Evolutionary conservation across 2,113 vertebrate genomes (phyloP).

Genomic region (Corythoichthys intestinalis): DNA sequence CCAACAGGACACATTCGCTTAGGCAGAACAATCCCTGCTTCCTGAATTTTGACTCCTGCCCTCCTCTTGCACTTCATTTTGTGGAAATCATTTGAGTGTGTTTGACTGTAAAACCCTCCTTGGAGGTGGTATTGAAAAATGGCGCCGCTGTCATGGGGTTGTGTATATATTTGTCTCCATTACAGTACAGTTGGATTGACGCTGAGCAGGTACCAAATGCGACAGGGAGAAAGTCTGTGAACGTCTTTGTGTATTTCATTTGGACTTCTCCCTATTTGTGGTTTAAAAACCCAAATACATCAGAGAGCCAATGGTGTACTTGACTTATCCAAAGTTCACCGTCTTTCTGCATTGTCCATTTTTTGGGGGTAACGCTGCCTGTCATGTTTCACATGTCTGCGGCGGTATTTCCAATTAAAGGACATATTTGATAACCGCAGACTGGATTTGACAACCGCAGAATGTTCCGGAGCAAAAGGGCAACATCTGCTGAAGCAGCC

Average conservation of each 20-base stretch:
- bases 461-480: conserved; percentile 73
- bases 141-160: neutral
- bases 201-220: neutral
- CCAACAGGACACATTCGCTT: neutral
- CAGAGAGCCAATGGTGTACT: neutral
- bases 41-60: neutral
- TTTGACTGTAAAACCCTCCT: neutral
- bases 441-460: conserved; percentile 77
- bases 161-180: neutral
- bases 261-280: neutral
- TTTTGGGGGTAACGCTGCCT: conserved; percentile 36
- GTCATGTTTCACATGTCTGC: conserved; percentile 53
- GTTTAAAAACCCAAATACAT: neutral
- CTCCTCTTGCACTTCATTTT: neutral
- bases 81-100: neutral
- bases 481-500: conserved; percentile 75
- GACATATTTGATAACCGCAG: conserved; percentile 67
- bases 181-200: neutral
- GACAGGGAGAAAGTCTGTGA: neutral
- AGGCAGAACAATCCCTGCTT: neutral
- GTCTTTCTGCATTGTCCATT: no score
- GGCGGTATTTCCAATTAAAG: conserved; percentile 63
- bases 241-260: neutral
- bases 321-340: neutral
- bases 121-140: neutral